A percentile compares a stretch with the other conserved stretches of the same genome.
Evolutionary conservation across 2,888 invertebrate species (phyloP).

Genomic region (Ormyrus thymus): DNA sequence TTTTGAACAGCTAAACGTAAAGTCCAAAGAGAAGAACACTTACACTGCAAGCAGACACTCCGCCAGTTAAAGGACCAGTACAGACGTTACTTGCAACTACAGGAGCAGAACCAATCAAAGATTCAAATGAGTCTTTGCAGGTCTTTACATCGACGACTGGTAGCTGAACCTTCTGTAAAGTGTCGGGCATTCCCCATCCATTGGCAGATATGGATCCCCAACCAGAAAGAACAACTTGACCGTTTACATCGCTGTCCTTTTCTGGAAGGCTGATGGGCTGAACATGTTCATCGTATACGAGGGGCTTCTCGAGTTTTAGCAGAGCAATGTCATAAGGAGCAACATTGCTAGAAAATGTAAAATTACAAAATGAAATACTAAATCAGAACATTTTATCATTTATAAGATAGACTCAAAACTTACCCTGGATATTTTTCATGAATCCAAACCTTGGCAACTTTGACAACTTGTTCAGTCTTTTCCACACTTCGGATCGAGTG

Average conservation of each 20-base stretch:
- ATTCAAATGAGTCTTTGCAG: conserved; percentile 62
- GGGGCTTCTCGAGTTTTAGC: conserved; percentile 70
- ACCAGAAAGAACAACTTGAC: conserved; percentile 73
- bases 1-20: no score
- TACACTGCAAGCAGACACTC: conserved; percentile 63
- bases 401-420: conserved; percentile 28
- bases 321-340: conserved; percentile 77
- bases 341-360: conserved; percentile 62
- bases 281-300: conserved; percentile 69
- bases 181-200: conserved; percentile 60
- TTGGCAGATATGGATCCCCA: conserved; percentile 74
- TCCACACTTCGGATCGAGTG: conserved; percentile 28
- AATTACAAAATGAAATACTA: no score
- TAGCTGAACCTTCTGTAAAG: conserved; percentile 66
- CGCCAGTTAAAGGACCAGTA: conserved; percentile 61
- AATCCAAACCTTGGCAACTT: conserved; percentile 66
- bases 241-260: conserved; percentile 61
- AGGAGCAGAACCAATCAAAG: conserved; percentile 60
- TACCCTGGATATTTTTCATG: conserved; percentile 70
- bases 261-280: conserved; percentile 71
- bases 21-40: conserved; percentile 34
- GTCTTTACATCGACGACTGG: conserved; percentile 63
- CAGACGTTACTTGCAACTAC: conserved; percentile 63
- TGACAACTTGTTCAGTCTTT: conserved; percentile 3
- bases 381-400: no score